Percentiles rank a stretch among this genome's conserved stretches.
These are phyloP conservation scores for Nematolebias whitei DNA, from an alignment of 2,113 vertebrate species.

Conservation along the genomic window DNA sequence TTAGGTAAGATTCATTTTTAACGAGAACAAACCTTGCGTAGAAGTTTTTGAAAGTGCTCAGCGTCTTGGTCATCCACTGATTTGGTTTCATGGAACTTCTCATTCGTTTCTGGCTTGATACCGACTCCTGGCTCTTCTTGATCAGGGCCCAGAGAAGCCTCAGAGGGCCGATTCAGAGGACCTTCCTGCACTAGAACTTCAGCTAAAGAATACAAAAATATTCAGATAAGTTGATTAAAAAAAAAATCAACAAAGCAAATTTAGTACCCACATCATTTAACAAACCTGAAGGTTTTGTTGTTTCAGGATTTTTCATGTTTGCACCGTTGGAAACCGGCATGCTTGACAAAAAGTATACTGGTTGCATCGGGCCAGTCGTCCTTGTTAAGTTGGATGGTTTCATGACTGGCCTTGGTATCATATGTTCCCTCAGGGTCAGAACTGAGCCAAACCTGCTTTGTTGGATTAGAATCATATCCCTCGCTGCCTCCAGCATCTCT, in stretches of 20 bases:
- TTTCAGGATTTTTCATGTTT: background rate
- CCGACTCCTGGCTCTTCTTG: background rate
- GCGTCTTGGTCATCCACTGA: conserved; percentile 13
- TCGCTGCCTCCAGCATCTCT: conserved; percentile 82
- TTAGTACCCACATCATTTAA: background rate
- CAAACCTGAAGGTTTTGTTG: conserved; percentile 34
- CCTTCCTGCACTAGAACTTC: conserved; percentile 3
- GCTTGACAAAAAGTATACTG: accelerated
- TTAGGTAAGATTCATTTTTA: background rate
- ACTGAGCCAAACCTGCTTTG: conserved; percentile 84
- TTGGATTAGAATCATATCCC: conserved; percentile 80
- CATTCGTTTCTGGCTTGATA: background rate
- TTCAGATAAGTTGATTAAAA: background rate
- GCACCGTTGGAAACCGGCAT: background rate
- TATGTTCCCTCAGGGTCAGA: conserved; percentile 75
- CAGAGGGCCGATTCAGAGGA: background rate
- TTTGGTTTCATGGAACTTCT: conserved; percentile 4
- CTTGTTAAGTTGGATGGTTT: accelerated
- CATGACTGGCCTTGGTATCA: conserved; percentile 4
- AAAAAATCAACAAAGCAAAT: background rate
- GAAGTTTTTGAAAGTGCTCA: conserved; percentile 50
- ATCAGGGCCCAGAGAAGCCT: background rate
- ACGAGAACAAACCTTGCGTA: conserved; percentile 66
- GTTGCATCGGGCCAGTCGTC: background rate
- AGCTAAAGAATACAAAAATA: background rate